These are phyloP conservation scores for Panagrolaimus sp. DNA, from an alignment of 1,140 invertebrate genomes.

Conservation along the genomic window DNA sequence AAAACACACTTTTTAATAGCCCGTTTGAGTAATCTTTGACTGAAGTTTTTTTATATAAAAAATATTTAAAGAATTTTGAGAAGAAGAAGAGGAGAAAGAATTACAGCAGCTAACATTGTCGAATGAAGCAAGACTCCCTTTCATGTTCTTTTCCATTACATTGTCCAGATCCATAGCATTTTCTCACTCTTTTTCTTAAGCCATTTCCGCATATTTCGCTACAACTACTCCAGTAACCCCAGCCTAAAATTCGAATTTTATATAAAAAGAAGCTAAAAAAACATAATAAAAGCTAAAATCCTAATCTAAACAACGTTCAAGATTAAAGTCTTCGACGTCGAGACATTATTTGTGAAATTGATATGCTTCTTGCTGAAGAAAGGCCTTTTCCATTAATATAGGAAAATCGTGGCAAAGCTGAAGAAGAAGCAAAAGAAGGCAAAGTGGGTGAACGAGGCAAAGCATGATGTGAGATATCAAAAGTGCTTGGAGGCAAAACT, in stretches of 20 bases:
- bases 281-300: not conserved
- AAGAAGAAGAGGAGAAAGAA: not conserved
- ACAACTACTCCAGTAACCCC: constrained; percentile 56
- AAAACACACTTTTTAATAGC: not conserved
- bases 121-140: constrained; percentile 39
- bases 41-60: not conserved
- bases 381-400: too few relatives aligned
- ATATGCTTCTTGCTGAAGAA: too few relatives aligned
- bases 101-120: constrained; percentile 13
- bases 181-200: constrained; percentile 48
- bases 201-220: constrained; percentile 50
- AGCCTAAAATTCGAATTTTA: constrained; percentile 40
- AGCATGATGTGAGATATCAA: too few relatives aligned
- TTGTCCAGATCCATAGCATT: constrained; percentile 52
- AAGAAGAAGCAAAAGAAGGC: too few relatives aligned
- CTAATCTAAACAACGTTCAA: not conserved
- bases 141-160: constrained; percentile 51
- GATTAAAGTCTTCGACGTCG: constrained; percentile 2
- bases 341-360: not conserved
- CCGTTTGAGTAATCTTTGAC: not conserved
- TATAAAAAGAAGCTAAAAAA: constrained; percentile 17
- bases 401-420: too few relatives aligned
- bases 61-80: not conserved
- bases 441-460: too few relatives aligned
- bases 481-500: too few relatives aligned